Percentiles rank a stretch among this genome's conserved stretches.
Evolutionary conservation across 2,888 invertebrate genomes (phyloP).

Genomic region (Parnassius mnemosyne): DNA sequence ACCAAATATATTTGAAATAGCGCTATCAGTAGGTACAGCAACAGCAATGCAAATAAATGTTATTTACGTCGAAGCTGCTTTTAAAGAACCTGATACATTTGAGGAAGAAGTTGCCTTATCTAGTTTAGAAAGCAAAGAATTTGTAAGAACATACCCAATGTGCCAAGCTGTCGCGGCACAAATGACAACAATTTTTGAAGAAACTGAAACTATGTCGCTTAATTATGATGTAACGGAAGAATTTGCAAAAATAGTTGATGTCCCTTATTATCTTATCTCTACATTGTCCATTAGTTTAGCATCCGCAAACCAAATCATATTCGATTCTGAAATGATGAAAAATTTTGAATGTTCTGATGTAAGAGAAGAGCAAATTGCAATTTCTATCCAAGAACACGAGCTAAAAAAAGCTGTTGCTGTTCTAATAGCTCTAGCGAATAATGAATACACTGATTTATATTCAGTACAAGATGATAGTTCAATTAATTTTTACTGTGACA

Average conservation of each 20-base stretch:
- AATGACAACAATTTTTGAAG: not conserved
- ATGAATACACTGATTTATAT: not conserved
- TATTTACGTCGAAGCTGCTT: not conserved
- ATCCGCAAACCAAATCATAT: not conserved
- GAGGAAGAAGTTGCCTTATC: not conserved
- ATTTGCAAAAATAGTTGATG: conserved; percentile 1
- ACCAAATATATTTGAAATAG: not conserved
- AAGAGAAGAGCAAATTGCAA: not conserved
- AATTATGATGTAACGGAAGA: conserved; percentile 1
- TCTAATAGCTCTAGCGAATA: not conserved
- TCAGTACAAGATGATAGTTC: not conserved
- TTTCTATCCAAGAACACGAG: not conserved
- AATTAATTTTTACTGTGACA: not conserved
- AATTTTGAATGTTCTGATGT: not conserved
- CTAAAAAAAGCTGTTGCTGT: not conserved
- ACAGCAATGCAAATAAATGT: conserved; percentile 1
- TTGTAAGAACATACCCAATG: conserved; percentile 2
- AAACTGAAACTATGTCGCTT: not conserved
- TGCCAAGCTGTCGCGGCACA: conserved; percentile 4
- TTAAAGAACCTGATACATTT: not conserved
- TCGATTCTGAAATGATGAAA: not conserved
- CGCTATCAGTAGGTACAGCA: not conserved
- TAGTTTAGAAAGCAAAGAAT: conserved; percentile 7
- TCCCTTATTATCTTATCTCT: not conserved
- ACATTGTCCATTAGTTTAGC: not conserved